phyloP scores from a whole-genome alignment of 1,140 invertebrate genomes.

The Drosophila rufa region DNA sequence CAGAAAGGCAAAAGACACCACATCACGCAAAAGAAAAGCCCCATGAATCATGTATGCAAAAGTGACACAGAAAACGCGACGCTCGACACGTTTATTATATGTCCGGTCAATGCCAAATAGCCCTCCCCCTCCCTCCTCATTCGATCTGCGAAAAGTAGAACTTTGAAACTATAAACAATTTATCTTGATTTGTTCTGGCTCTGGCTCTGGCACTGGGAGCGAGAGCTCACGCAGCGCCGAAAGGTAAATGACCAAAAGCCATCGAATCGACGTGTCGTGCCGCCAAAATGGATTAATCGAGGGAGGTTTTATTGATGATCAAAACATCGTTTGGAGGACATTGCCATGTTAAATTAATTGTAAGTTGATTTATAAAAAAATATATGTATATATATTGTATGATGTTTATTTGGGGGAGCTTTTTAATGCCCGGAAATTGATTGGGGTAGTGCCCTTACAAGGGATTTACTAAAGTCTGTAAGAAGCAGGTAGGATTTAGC shows the following conservation, averaged over 20 bases:
- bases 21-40: slow-evolving; percentile 59
- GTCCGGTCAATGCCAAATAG: slow-evolving; percentile 37
- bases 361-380: slow-evolving; percentile 46
- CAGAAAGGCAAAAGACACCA: slow-evolving; percentile 20
- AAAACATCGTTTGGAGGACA: slow-evolving; percentile 50
- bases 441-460: slow-evolving; percentile 25
- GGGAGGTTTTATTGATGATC: slow-evolving; percentile 63
- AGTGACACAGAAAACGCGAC: slow-evolving; percentile 60
- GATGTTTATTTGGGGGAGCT: slow-evolving; percentile 9
- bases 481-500: neutral
- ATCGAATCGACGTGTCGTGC: slow-evolving; percentile 52
- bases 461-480: slow-evolving; percentile 11
- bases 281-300: slow-evolving; percentile 62
- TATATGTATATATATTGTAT: slow-evolving; percentile 9
- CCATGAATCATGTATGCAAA: slow-evolving; percentile 72
- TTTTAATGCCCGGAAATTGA: slow-evolving; percentile 20
- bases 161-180: slow-evolving; percentile 63
- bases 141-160: slow-evolving; percentile 16
- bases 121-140: slow-evolving; percentile 27
- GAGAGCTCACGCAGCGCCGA: slow-evolving; percentile 44
- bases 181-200: slow-evolving; percentile 65
- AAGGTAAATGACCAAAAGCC: slow-evolving; percentile 75
- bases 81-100: slow-evolving; percentile 46
- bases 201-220: neutral
- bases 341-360: slow-evolving; percentile 36